phyloP scores from a whole-genome alignment of 2,888 invertebrate genomes.

The Endomychus coccineus region DNA sequence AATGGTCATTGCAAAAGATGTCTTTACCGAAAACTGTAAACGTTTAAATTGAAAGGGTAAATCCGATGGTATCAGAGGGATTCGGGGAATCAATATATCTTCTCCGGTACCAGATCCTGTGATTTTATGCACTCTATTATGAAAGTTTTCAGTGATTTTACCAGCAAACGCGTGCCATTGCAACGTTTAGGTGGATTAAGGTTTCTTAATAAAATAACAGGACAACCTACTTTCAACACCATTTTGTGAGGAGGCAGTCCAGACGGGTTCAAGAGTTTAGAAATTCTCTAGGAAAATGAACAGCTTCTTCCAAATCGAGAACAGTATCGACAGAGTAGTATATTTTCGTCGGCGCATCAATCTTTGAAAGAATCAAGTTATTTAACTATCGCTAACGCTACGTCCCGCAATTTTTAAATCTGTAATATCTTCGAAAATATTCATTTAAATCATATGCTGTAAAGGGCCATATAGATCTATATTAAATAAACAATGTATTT shows the following conservation, averaged over 20 bases:
- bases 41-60: constrained; percentile 21
- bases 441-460: too few species aligned
- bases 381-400: too few species aligned
- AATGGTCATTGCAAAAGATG: too few species aligned
- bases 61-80: constrained; percentile 20
- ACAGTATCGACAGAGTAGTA: constrained; percentile 21
- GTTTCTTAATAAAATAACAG: constrained; percentile 16
- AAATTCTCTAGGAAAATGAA: constrained; percentile 21
- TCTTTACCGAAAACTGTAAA: constrained; percentile 15
- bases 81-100: constrained; percentile 19
- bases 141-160: constrained; percentile 13
- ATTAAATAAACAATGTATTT: too few species aligned
- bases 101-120: constrained; percentile 16
- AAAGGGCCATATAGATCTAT: too few species aligned
- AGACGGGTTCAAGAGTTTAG: constrained; percentile 18
- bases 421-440: too few species aligned
- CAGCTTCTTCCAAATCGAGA: constrained; percentile 17
- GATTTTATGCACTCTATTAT: constrained; percentile 18
- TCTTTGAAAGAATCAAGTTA: constrained; percentile 15
- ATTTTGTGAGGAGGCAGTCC: constrained; percentile 19
- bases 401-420: too few species aligned
- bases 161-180: constrained; percentile 21
- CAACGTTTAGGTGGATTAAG: constrained; percentile 21
- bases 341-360: constrained; percentile 9
- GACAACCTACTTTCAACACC: constrained; percentile 18